phyloP scores from a whole-genome alignment of 2,113 vertebrate genomes.

The Phrynocephalus versicolor region DNA sequence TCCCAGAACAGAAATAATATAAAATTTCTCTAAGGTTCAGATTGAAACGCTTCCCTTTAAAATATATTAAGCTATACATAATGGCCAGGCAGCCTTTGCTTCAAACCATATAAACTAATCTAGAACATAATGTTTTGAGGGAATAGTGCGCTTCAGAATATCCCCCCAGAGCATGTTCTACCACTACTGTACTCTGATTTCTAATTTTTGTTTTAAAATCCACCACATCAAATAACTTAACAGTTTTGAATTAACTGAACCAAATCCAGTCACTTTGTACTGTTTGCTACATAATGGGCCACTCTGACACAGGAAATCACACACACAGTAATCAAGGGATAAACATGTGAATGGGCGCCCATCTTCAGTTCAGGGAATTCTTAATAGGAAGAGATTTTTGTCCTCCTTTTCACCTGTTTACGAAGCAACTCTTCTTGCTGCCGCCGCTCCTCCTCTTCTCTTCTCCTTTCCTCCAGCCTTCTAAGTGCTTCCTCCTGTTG shows the following conservation, averaged over 20 bases:
- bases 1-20: conserved; percentile 69
- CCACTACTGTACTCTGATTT: neutral
- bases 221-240: neutral
- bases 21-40: neutral
- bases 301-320: neutral
- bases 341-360: neutral
- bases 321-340: neutral
- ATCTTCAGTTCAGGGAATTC: neutral
- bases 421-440: conserved; percentile 90
- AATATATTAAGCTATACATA: neutral
- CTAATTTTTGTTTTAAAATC: neutral
- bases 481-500: conserved; percentile 91
- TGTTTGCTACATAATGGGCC: neutral
- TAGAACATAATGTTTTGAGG: neutral
- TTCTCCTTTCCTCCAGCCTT: conserved; percentile 86
- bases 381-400: neutral
- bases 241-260: neutral
- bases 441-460: conserved; percentile 91
- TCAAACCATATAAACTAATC: neutral
- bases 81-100: neutral
- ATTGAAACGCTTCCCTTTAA: neutral
- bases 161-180: neutral
- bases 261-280: neutral
- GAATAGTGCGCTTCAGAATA: neutral
- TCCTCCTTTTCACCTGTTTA: conserved; percentile 83